phyloP scores from a whole-genome alignment of 2,797 vertebrate species.

The Podarcis lilfordi region DNA sequence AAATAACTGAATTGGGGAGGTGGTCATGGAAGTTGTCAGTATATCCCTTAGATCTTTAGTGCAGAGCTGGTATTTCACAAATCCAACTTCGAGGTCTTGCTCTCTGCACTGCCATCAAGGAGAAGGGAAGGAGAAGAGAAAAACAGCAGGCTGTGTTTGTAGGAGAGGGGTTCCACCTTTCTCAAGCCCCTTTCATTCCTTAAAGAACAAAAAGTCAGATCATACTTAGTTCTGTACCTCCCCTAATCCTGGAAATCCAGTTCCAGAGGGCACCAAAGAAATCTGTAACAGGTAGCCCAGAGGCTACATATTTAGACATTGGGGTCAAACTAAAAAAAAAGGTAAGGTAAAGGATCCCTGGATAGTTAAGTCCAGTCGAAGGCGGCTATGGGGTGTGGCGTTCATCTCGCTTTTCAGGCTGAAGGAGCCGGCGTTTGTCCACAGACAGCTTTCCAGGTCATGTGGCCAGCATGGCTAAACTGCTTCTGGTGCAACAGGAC shows the following conservation, averaged over 20 bases:
- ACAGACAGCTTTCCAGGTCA: no score
- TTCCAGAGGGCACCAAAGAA: neutral
- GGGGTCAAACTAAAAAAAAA: neutral
- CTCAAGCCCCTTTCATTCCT: neutral
- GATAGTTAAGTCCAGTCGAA: no score
- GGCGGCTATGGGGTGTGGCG: no score
- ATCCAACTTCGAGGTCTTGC: neutral
- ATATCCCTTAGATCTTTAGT: neutral
- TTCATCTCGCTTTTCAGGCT: no score
- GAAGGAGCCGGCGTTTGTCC: no score
- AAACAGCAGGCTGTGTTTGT: neutral
- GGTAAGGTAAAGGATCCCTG: no score
- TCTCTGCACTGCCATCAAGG: neutral
- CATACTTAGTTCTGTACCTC: neutral
- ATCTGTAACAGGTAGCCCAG: neutral
- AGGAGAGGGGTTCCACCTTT: neutral
- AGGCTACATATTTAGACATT: neutral
- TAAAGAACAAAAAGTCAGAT: neutral
- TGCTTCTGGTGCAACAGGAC: no score
- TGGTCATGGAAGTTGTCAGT: neutral
- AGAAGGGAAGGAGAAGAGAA: neutral
- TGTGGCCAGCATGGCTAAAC: no score
- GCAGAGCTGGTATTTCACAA: neutral
- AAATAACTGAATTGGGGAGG: neutral
- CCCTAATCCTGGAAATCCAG: neutral